Evolutionary conservation across 1,140 invertebrate genomes (phyloP), one percentile per base, ranked within the genome.

Genomic region (Drosophila varians): DNA sequence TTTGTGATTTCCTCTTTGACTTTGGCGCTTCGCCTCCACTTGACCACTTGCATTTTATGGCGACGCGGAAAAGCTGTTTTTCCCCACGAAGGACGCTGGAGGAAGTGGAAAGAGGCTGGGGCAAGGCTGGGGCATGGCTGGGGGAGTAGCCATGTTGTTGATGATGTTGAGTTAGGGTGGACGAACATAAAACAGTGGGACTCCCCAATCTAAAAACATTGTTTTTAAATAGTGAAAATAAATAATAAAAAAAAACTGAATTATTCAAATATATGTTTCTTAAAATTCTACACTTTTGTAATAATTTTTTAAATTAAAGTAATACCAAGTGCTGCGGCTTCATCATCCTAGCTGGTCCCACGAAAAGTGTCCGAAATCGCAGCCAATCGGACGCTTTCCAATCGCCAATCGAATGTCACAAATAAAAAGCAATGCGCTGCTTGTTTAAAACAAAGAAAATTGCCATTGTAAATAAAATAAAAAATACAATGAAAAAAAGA

Each of bases 371-470:
- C 9, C 38, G 36, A 86, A 84, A 84, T 84, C 76, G 80, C 62
- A 84, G 82, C 80, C 80, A 86, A 86, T 84, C 80, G 80, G 80
- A 57, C 72, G 80, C 79, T 74, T 86, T 79, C 72, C 61, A 84
- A 84, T 84, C 76, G 77, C 80, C 80, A 86, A 80, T 84, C 82
- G 76, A 76, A 68, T 34, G 12, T 57, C 80, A 73, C 72, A 80
- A 86, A 84, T 84, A 84, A 84, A 84, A 84, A 86, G 76, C 80
- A 84, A 84, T 84, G 80, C 80, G 76, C 80, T 84, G 58, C 80
- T 86, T 84, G 80, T 84, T 84, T 84, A 86, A 84, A 86, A 86
- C 76, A 86, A 86, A 87, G 77, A 87, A 66, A 86, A 87, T 87
- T 87, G 82, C 82, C 61, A 77, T 66, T 86, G 77, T 82, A 87